Percentiles rank a stretch among this genome's conserved stretches.
Evolutionary conservation across 35 echinoderm and acorn worm genomes (phyloP).

Genomic region (Amphiura filiformis): DNA sequence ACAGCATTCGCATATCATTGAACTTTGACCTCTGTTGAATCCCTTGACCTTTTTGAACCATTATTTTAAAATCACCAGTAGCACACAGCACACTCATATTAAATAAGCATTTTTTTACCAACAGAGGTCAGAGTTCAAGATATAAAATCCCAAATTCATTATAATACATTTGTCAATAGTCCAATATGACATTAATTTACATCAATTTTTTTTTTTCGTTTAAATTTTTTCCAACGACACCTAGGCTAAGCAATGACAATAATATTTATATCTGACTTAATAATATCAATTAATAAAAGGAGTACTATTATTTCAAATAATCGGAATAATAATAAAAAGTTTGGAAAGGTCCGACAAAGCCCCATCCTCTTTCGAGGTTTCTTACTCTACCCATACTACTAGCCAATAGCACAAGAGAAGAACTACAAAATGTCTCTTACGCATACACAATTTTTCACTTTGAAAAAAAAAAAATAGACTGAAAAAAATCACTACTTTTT

Average conservation of each 20-base stretch:
- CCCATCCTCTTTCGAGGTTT: neutral
- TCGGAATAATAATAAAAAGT: neutral
- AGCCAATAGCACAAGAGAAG: neutral
- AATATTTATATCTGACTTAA: neutral
- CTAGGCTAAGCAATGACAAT: neutral
- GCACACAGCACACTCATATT: neutral
- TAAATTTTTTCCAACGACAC: neutral
- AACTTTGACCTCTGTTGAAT: neutral
- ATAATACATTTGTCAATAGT: constrained; percentile 7
- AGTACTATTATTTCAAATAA: neutral
- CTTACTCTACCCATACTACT: neutral
- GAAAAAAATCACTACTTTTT: neutral
- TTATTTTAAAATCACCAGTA: neutral
- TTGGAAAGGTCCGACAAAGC: neutral
- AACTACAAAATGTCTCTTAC: neutral
- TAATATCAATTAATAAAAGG: neutral
- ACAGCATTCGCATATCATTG: neutral
- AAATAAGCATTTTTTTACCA: neutral
- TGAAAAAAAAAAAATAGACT: too few relatives aligned
- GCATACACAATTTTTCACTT: neutral
- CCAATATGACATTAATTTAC: neutral
- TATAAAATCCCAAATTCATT: neutral
- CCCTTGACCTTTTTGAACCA: neutral
- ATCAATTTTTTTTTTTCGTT: neutral
- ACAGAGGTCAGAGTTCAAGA: neutral